phyloP scores from a whole-genome alignment of 2,113 vertebrate species.

The Thamnophis sirtalis region DNA sequence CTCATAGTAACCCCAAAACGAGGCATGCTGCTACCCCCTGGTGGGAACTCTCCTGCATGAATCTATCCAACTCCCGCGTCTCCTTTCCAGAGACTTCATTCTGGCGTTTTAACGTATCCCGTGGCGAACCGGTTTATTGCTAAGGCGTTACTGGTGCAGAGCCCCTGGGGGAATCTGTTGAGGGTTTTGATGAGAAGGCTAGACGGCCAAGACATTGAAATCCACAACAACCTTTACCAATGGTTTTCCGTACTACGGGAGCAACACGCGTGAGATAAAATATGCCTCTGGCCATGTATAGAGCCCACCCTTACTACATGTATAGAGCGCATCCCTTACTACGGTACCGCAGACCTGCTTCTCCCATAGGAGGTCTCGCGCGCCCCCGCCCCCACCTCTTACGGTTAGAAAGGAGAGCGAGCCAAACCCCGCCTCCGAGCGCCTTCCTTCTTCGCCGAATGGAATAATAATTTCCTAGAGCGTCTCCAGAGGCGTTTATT shows the following conservation, averaged over 20 bases:
- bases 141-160: neutral
- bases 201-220: neutral
- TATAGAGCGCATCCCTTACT: neutral
- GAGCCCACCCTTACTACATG: too few species aligned
- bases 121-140: neutral
- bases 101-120: neutral
- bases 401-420: too few species aligned
- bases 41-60: neutral
- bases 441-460: neutral
- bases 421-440: too few species aligned
- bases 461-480: neutral
- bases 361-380: neutral
- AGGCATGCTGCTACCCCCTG: slow-evolving; percentile 1
- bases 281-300: neutral
- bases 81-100: neutral
- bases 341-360: neutral
- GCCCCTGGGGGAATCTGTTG: neutral
- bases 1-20: neutral
- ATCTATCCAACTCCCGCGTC: neutral
- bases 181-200: too few species aligned
- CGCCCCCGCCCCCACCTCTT: neutral
- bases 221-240: neutral
- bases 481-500: neutral
- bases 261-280: neutral
- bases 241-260: neutral